Conservation (phyloP, 2,888 invertebrate genomes). For the Beris morrisii region DNA sequence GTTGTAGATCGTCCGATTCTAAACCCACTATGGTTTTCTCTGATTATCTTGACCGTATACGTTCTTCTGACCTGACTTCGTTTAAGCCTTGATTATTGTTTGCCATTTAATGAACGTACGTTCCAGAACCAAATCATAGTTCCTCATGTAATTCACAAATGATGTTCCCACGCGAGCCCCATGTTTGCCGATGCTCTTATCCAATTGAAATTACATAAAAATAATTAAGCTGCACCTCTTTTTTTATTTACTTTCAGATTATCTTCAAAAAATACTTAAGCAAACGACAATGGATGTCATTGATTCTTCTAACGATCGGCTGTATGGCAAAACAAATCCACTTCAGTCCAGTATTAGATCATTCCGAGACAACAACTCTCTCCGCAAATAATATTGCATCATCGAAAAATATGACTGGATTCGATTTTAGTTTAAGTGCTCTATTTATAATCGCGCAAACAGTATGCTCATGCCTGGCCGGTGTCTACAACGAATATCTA, state of each 20-base stretch:
- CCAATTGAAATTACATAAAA: too few relatives aligned
- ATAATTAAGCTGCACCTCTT: neutral
- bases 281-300: slow-evolving; percentile 83
- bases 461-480: slow-evolving; percentile 89
- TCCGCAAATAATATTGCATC: slow-evolving; percentile 31
- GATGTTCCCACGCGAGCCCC: too few relatives aligned
- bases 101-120: too few relatives aligned
- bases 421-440: slow-evolving; percentile 63
- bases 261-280: slow-evolving; percentile 83
- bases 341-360: slow-evolving; percentile 50
- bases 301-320: slow-evolving; percentile 82
- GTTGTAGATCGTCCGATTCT: too few relatives aligned
- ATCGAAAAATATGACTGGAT: slow-evolving; percentile 53
- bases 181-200: too few relatives aligned
- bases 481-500: slow-evolving; percentile 94
- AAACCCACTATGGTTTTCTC: too few relatives aligned
- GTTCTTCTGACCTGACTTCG: too few relatives aligned
- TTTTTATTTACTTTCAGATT: slow-evolving; percentile 59
- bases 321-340: slow-evolving; percentile 88
- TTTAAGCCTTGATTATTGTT: too few relatives aligned
- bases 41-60: too few relatives aligned
- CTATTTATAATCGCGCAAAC: slow-evolving; percentile 75
- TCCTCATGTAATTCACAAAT: too few relatives aligned
- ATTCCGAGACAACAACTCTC: slow-evolving; percentile 26
- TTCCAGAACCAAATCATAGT: too few relatives aligned